Evolutionary conservation across 2,888 invertebrate species (phyloP), one percentile per base, ranked within the genome.

Genomic region (Halocaridina rubra): DNA sequence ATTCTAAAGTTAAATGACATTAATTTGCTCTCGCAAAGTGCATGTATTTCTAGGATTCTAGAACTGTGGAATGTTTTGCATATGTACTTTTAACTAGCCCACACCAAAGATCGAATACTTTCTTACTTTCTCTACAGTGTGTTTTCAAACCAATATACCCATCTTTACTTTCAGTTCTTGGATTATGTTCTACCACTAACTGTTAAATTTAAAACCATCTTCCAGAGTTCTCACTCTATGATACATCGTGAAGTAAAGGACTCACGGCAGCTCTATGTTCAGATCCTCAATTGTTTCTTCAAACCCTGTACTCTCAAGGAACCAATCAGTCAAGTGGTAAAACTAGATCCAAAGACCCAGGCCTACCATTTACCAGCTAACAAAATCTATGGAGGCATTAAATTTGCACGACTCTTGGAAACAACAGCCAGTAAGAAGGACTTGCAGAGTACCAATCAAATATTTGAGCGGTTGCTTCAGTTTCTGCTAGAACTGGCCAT

Each of bases 371-470:
- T 64, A 64, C 77, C 61, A 77, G 77, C 77, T 77, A 77, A 77
- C 59, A 77, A 77, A 61, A 61, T 77, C 77, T 77, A 77, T 77
- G 77, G 77, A 77, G 77, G 61, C 33, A 30, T 61, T 61, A 77
- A 75, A 29, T 75, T 75, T 75, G 75, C 75, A 75, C 53, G 53
- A 75, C 57, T 75, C 61, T 32, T 32, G 33, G 75, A 57, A 27
- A 75, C 46, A 57, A 75, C 75, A 46, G 27, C 75, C 27, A 57
- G 75, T 57, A 75, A 75, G 75, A 75, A 57, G 33, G 75, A 75
- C 75, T 53, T 53, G 0, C 53, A 57, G 27, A 53, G 19, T 13
- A 69, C 69, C 53, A 75, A 57, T 57, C 53, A 53, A 46, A 75
- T 75, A 57, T 75, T 75, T 22, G 75, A 75, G 46, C 75, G 57